Percentiles rank a stretch among this genome's conserved stretches.
These are phyloP conservation scores for Drosophila pandora DNA, from an alignment of 1,140 invertebrate genomes.

Conservation along the genomic window DNA sequence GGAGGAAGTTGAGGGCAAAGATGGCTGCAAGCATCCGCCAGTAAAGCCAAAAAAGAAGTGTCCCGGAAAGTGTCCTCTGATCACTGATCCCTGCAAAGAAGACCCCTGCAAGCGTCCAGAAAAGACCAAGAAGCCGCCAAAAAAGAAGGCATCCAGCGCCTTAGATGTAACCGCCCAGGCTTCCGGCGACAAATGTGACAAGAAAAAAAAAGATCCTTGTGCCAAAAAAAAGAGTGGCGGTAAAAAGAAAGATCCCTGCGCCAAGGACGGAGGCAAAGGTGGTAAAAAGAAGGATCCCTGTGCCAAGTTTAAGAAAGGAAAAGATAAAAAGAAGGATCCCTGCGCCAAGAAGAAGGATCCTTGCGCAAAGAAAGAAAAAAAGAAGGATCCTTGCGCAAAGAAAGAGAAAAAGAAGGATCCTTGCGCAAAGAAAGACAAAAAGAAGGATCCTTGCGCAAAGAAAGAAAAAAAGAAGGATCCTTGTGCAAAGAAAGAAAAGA, in stretches of 20 bases:
- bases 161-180: slow-evolving; percentile 37
- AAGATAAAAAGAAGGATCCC: background rate
- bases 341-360: background rate
- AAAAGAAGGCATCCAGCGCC: slow-evolving; percentile 28
- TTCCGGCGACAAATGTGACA: background rate
- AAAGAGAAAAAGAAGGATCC: background rate
- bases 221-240: slow-evolving; percentile 8
- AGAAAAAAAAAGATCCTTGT: background rate
- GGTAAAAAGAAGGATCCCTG: slow-evolving; percentile 7
- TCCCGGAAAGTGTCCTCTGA: slow-evolving; percentile 52
- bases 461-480: background rate
- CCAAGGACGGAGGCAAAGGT: slow-evolving; percentile 10
- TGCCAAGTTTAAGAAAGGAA: background rate
- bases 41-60: slow-evolving; percentile 65
- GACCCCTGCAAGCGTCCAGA: slow-evolving; percentile 44
- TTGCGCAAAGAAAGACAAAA: slow-evolving; percentile 21
- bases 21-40: slow-evolving; percentile 62
- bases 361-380: slow-evolving; percentile 6
- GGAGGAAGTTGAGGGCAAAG: slow-evolving; percentile 24
- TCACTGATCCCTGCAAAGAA: slow-evolving; percentile 67
- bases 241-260: background rate
- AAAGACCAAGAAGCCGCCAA: slow-evolving; percentile 13
- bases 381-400: slow-evolving; percentile 55
- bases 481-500: slow-evolving; percentile 1
- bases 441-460: slow-evolving; percentile 42